Percentiles rank a stretch among this genome's conserved stretches.
phyloP scores from a whole-genome alignment of 2,888 invertebrate genomes.

The Coecobrya sp. region DNA sequence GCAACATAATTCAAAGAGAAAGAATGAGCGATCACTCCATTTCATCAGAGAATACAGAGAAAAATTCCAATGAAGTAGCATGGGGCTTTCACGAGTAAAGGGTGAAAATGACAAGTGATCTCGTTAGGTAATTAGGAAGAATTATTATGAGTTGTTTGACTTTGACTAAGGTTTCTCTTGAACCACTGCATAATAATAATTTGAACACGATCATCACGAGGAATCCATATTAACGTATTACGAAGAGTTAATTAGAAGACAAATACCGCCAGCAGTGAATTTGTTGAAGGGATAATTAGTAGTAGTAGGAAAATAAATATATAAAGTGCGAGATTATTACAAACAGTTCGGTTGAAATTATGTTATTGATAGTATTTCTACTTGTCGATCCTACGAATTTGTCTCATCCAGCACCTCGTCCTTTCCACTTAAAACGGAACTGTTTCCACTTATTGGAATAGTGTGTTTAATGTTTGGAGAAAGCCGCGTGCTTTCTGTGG shows the following conservation, averaged over 20 bases:
- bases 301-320: background rate
- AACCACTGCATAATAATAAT: constrained; percentile 8
- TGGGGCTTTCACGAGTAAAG: constrained; percentile 24
- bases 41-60: background rate
- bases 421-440: background rate
- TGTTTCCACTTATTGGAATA: background rate
- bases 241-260: background rate
- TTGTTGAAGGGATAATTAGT: background rate
- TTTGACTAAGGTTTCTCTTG: background rate
- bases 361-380: background rate
- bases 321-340: background rate
- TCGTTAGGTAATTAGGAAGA: constrained; percentile 41
- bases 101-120: constrained; percentile 42
- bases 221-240: background rate
- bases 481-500: background rate
- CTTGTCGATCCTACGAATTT: background rate
- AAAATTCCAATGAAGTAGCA: constrained; percentile 1
- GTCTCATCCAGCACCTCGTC: background rate
- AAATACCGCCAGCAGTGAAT: background rate
- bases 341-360: background rate
- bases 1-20: background rate
- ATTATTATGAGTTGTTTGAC: constrained; percentile 24
- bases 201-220: background rate
- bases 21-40: constrained; percentile 20
- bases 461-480: background rate